A percentile compares a stretch with the other conserved stretches of the same genome.
Evolutionary conservation across 2,797 vertebrate genomes (phyloP).

Genomic region (Cirrhinus mrigala): DNA sequence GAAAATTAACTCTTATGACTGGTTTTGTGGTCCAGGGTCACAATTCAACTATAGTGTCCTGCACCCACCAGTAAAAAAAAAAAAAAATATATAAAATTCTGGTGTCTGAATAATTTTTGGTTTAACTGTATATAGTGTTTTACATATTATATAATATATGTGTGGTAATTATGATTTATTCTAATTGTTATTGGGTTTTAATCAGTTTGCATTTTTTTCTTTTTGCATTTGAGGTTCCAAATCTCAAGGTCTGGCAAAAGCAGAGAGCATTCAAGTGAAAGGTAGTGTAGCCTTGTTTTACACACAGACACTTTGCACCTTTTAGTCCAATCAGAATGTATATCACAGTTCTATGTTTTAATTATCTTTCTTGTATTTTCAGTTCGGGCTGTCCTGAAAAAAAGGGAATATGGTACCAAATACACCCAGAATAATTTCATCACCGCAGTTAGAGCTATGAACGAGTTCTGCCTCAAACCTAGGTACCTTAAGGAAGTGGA

Average conservation of each 20-base stretch:
- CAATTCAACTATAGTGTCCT: too few species aligned
- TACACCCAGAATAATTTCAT: slow-evolving; percentile 99
- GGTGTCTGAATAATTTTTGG: too few species aligned
- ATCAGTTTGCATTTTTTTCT: neutral
- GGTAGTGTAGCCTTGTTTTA: slow-evolving; percentile 76
- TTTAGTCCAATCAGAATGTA: neutral
- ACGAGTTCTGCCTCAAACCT: slow-evolving; percentile 98
- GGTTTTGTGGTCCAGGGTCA: too few species aligned
- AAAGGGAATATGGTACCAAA: slow-evolving; percentile 94
- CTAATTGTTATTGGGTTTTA: neutral
- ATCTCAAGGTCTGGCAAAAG: slow-evolving; percentile 73
- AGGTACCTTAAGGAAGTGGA: slow-evolving; percentile 77
- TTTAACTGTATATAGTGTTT: too few species aligned
- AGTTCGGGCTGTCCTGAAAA: slow-evolving; percentile 98
- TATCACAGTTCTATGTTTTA: neutral
- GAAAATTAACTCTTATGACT: too few species aligned
- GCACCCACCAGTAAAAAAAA: too few species aligned
- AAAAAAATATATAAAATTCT: too few species aligned
- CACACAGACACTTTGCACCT: neutral
- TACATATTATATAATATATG: neutral
- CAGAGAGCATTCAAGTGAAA: slow-evolving; percentile 93
- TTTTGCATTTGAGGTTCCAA: slow-evolving; percentile 54
- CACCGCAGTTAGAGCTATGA: slow-evolving; percentile 98
- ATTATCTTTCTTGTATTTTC: slow-evolving; percentile 48
- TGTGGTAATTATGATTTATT: neutral